These are phyloP conservation scores for Tiaroga cobitis DNA, from an alignment of 2,797 vertebrate genomes.

Conservation along the genomic window DNA sequence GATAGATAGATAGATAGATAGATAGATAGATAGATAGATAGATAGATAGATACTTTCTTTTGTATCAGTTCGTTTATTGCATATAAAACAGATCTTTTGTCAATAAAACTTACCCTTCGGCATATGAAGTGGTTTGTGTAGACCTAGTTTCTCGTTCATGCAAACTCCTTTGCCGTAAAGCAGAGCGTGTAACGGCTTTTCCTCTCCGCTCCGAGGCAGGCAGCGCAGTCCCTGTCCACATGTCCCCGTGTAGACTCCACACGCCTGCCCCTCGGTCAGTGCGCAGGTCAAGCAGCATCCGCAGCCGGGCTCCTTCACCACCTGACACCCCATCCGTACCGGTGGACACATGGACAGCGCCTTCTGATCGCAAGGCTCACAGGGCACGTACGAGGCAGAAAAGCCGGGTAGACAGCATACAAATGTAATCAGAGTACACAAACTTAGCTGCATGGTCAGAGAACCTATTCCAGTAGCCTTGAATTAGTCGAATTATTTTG, in stretches of 20 bases:
- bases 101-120: constrained; percentile 67
- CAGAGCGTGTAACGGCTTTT: constrained; percentile 93
- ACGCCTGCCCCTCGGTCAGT: constrained; percentile 87
- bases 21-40: constrained; percentile 16
- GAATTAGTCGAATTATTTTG: not conserved
- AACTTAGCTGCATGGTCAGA: constrained; percentile 24
- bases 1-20: constrained; percentile 21
- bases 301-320: constrained; percentile 94
- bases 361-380: constrained; percentile 91
- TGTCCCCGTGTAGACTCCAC: constrained; percentile 94
- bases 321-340: constrained; percentile 86
- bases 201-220: constrained; percentile 89
- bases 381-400: constrained; percentile 88
- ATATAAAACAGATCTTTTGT: not conserved
- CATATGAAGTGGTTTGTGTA: constrained; percentile 80
- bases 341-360: constrained; percentile 89
- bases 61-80: not conserved
- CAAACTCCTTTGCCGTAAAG: constrained; percentile 91
- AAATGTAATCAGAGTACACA: constrained; percentile 71
- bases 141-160: constrained; percentile 83
- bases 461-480: not conserved
- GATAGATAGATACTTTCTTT: constrained; percentile 56
- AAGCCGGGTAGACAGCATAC: constrained; percentile 76
- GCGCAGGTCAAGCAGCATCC: constrained; percentile 96
- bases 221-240: constrained; percentile 91